These are phyloP conservation scores for Xestia ashworthii DNA, from an alignment of 2,888 invertebrate genomes.

Conservation along the genomic window DNA sequence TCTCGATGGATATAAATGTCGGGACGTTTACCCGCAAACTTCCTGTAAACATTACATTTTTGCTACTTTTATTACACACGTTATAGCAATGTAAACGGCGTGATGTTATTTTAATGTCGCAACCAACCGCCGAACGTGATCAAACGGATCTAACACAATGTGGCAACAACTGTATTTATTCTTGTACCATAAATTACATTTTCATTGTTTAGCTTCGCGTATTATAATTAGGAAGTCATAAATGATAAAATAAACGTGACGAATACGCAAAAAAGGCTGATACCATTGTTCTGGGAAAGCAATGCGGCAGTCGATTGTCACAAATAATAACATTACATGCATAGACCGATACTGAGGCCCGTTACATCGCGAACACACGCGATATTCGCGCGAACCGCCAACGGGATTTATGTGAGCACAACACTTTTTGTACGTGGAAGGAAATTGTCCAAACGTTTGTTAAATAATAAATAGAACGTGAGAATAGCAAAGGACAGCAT, in stretches of 20 bases:
- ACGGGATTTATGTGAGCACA: conserved; percentile 71
- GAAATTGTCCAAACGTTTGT: conserved; percentile 45
- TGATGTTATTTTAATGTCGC: conserved; percentile 65
- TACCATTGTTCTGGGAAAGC: conserved; percentile 67
- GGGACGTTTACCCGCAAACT: conserved; percentile 76
- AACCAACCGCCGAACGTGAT: conserved; percentile 60
- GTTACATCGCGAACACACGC: conserved; percentile 80
- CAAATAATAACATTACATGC: conserved; percentile 62
- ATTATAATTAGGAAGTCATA: conserved; percentile 60
- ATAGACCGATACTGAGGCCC: conserved; percentile 67
- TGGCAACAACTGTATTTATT: conserved; percentile 54
- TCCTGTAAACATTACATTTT: conserved; percentile 72
- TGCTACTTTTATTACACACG: conserved; percentile 70
- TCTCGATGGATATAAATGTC: conserved; percentile 62
- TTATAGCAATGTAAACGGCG: conserved; percentile 60
- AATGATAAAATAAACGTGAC: conserved; percentile 55
- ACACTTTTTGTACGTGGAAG: conserved; percentile 41
- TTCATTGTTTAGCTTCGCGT: conserved; percentile 57
- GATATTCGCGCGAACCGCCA: conserved; percentile 73
- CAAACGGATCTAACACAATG: conserved; percentile 50
- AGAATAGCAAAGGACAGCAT: conserved; percentile 38
- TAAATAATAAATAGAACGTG: conserved; percentile 48
- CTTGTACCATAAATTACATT: conserved; percentile 42
- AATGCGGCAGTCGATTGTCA: conserved; percentile 63
- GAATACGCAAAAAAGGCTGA: conserved; percentile 53